Percentiles rank a stretch among this genome's conserved stretches.
Evolutionary conservation across 2,797 vertebrate species (phyloP).

Genomic region (Apogon talboti): DNA sequence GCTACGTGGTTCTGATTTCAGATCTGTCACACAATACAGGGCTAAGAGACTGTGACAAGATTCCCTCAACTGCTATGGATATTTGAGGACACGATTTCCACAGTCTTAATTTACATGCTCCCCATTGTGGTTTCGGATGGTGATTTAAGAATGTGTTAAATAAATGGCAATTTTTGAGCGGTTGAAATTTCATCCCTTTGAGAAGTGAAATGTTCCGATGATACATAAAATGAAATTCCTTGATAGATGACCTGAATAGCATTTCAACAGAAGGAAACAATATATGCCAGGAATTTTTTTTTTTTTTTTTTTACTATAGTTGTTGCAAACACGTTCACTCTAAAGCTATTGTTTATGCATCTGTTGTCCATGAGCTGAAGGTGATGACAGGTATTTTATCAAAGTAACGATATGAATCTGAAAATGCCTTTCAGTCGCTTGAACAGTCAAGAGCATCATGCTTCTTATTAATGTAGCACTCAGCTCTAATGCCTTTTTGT

Average conservation of each 20-base stretch:
- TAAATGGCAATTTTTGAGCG: not conserved
- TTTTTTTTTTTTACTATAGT: not conserved
- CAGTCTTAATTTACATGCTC: slow-evolving; percentile 13
- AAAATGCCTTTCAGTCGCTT: slow-evolving; percentile 55
- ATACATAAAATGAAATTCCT: not conserved
- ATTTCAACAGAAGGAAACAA: not conserved
- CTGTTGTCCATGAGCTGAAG: slow-evolving; percentile 31
- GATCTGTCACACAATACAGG: slow-evolving; percentile 32
- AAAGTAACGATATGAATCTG: slow-evolving; percentile 57
- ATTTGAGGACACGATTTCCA: slow-evolving; percentile 27
- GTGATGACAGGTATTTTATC: slow-evolving; percentile 67
- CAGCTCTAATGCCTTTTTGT: slow-evolving; percentile 63
- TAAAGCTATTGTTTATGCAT: slow-evolving; percentile 23
- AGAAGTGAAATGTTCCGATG: not conserved
- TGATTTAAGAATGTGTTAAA: slow-evolving; percentile 9
- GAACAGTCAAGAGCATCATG: slow-evolving; percentile 56
- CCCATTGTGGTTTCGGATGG: slow-evolving; percentile 5
- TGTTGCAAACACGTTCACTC: slow-evolving; percentile 7
- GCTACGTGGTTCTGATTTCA: slow-evolving; percentile 42
- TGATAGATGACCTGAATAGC: not conserved
- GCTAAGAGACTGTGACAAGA: slow-evolving; percentile 25
- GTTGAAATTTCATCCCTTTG: not conserved
- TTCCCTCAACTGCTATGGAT: slow-evolving; percentile 4
- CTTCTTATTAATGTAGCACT: slow-evolving; percentile 68
- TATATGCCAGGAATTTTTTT: not conserved